Evolutionary conservation across 2,797 vertebrate genomes (phyloP), one percentile per base, ranked within the genome.

Genomic region (Aplochiton taeniatus): DNA sequence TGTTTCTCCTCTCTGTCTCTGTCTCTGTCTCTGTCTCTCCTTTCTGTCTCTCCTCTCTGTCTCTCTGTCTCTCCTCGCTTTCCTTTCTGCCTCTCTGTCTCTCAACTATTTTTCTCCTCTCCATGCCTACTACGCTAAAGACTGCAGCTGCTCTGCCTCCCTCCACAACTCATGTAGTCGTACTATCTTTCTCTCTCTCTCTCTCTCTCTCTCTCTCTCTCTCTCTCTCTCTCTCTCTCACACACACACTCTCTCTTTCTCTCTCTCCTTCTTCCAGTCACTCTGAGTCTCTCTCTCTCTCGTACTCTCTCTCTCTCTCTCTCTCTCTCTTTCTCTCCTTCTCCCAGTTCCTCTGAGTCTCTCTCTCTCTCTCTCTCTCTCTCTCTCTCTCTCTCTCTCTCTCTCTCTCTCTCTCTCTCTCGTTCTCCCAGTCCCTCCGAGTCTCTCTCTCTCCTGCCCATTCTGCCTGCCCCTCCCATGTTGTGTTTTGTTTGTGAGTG

Each of bases 401-500:
- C 63, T 61, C 56, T 57, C 72, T 66, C 59, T 57, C 57, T 48
- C 61, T 76, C 69, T 63, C 17, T 48, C 58, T 63, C 76, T 61
- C 56, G 63, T 54, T 55, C 45, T 65, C 58, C 69, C 79, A 74
- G 67, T 50, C 54, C 58, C 59, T 65, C 62, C 64, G 48, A 48
- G 50, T 17, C 13, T 52, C 52, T 51, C 31, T 42, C n/a, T 9
- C 20, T 6, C 41, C 42, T 13, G 13, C 31, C n/a, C 46, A 10
- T 8, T 42, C 42, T 16, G 44, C 16, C 18, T 57, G 31, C 9
- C 16, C 65, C 41, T 65, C 31, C 20, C 46, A 48, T 55, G 43
- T 13, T 4, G 45, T 58, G 14, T 9, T 45, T 46, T 57, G 74
- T 47, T 43, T 74, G 20, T 88, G 89, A 90, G 84, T 90, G 89